phyloP scores from a whole-genome alignment of 1,140 invertebrate genomes.

The Gonioctena quinquepunctata region DNA sequence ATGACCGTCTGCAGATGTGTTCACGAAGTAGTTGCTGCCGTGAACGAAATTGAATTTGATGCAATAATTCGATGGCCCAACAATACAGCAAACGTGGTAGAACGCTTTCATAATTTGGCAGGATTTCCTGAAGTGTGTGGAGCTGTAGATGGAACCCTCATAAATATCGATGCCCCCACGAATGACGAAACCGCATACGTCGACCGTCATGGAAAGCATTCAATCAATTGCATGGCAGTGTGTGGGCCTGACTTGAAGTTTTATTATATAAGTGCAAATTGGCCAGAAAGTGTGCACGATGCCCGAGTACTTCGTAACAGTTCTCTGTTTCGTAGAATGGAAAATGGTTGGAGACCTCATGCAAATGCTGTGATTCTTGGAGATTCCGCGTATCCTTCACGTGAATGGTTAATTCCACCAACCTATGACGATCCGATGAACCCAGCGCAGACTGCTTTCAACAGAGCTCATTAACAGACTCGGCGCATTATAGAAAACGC shows the following conservation, averaged over 20 bases:
- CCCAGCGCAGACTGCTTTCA: background rate
- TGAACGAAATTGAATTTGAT: slow-evolving; percentile 6
- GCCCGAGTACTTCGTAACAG: slow-evolving; percentile 7
- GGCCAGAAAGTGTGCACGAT: slow-evolving; percentile 7
- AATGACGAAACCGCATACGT: slow-evolving; percentile 16
- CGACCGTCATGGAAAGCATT: slow-evolving; percentile 20
- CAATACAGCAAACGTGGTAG: background rate
- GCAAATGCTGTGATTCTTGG: slow-evolving; percentile 9
- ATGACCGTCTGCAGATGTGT: slow-evolving; percentile 8
- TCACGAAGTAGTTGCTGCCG: background rate
- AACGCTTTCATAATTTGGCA: slow-evolving; percentile 3
- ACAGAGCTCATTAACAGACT: slow-evolving; percentile 9
- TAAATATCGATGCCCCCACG: slow-evolving; percentile 17
- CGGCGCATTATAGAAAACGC: slow-evolving; percentile 5
- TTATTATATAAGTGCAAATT: slow-evolving; percentile 19
- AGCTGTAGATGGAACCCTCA: slow-evolving; percentile 17
- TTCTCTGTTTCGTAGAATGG: background rate
- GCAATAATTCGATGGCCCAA: background rate
- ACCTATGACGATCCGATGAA: no score
- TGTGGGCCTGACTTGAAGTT: slow-evolving; percentile 4
- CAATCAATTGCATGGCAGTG: slow-evolving; percentile 20
- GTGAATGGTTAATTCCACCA: slow-evolving; percentile 12
- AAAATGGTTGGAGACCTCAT: slow-evolving; percentile 3
- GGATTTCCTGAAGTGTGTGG: slow-evolving; percentile 13
- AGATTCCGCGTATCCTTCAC: slow-evolving; percentile 7